phyloP scores from a whole-genome alignment of 2,797 vertebrate genomes.

The Coregonus suidteri region DNA sequence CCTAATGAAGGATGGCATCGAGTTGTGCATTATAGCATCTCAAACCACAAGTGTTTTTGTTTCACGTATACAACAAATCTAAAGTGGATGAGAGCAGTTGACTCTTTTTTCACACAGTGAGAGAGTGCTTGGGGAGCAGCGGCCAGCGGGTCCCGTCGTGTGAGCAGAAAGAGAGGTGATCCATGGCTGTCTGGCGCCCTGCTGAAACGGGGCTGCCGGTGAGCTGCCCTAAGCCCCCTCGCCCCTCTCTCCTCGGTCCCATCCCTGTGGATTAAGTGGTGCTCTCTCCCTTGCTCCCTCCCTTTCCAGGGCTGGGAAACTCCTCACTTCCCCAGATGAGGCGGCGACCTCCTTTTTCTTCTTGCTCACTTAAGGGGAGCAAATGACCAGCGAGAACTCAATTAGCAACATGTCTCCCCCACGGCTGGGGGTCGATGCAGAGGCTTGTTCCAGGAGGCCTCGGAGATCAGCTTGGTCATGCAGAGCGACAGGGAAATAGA shows the following conservation, averaged over 20 bases:
- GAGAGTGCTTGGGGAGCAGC: slow-evolving; percentile 58
- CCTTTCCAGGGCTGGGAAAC: slow-evolving; percentile 61
- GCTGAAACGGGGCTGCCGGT: slow-evolving; percentile 50
- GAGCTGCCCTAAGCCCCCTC: slow-evolving; percentile 49
- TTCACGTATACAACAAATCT: background rate
- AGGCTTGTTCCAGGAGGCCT: slow-evolving; percentile 36
- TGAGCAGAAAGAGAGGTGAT: slow-evolving; percentile 57
- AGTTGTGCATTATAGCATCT: too few species aligned
- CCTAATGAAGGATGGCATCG: background rate
- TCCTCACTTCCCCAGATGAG: slow-evolving; percentile 67
- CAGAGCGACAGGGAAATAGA: slow-evolving; percentile 29
- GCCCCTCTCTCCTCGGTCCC: background rate
- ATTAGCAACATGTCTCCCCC: slow-evolving; percentile 78
- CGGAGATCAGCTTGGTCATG: background rate
- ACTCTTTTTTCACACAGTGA: slow-evolving; percentile 1
- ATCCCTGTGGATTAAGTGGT: slow-evolving; percentile 71
- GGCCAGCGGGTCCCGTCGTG: slow-evolving; percentile 60
- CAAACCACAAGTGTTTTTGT: background rate
- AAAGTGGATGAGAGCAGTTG: background rate
- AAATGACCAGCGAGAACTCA: slow-evolving; percentile 84
- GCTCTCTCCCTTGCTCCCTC: slow-evolving; percentile 49
- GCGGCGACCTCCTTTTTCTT: slow-evolving; percentile 72
- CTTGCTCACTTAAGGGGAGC: slow-evolving; percentile 87
- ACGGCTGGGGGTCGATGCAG: slow-evolving; percentile 43
- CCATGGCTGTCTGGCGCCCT: slow-evolving; percentile 49